A percentile compares a stretch with the other conserved stretches of the same genome.
Conservation (phyloP, 2,888 invertebrate species). For the Ceratothoa steindachneri region DNA sequence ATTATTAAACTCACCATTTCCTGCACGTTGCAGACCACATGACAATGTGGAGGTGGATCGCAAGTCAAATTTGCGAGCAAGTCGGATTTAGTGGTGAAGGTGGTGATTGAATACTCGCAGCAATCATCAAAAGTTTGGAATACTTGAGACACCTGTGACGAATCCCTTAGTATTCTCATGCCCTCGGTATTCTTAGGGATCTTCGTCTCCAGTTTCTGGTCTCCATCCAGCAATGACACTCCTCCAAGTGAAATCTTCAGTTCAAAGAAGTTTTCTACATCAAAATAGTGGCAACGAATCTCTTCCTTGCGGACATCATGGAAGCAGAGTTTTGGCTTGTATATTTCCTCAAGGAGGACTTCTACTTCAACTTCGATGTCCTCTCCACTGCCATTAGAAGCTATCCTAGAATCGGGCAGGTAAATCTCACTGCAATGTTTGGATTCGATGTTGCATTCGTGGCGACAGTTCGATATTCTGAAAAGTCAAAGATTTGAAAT, state of each 20-base stretch:
- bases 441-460: constrained; percentile 4
- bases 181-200: too few relatives aligned
- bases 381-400: not conserved
- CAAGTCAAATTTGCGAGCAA: not conserved
- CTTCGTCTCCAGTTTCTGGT: not conserved
- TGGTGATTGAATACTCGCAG: not conserved
- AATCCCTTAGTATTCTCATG: too few relatives aligned
- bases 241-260: not conserved
- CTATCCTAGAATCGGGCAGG: not conserved
- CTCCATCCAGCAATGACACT: not conserved
- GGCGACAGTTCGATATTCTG: constrained; percentile 17
- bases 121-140: not conserved
- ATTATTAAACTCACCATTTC: not conserved
- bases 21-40: not conserved
- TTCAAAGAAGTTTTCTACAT: not conserved
- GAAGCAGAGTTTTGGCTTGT: not conserved
- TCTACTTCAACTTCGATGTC: not conserved
- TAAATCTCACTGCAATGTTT: constrained; percentile 3
- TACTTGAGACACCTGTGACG: not conserved
- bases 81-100: not conserved
- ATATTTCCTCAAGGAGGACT: not conserved
- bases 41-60: not conserved
- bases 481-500: not conserved
- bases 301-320: not conserved
- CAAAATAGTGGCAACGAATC: not conserved